Conservation (phyloP, 2,113 vertebrate species). For the Ammodytes dubius region DNA sequence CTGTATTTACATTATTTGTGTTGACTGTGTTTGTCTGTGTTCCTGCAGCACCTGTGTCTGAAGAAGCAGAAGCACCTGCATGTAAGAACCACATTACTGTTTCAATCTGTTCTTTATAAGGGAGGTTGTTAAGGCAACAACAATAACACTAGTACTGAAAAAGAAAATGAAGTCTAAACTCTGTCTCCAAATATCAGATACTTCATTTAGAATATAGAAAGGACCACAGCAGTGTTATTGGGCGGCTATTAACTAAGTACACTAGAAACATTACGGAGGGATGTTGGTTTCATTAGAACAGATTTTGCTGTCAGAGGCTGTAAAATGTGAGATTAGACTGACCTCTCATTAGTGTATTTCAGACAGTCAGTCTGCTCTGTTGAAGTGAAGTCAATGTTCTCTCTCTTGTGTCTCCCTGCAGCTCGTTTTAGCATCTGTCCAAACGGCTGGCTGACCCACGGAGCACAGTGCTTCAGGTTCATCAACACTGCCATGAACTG, state of each 20-base stretch:
- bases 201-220: neutral
- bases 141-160: neutral
- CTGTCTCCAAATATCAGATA: neutral
- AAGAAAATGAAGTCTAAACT: neutral
- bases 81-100: neutral
- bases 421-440: slow-evolving; percentile 24
- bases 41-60: neutral
- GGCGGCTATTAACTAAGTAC: neutral
- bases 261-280: neutral
- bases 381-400: neutral
- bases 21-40: neutral
- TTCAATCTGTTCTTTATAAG: neutral
- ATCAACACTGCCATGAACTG: neutral
- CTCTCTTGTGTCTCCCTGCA: neutral
- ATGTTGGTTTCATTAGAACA: neutral
- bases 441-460: neutral
- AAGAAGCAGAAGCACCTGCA: neutral
- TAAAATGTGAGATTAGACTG: neutral
- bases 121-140: neutral
- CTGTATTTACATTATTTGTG: neutral
- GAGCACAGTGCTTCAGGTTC: slow-evolving; percentile 8
- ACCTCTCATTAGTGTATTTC: neutral
- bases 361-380: neutral
- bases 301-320: neutral
- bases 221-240: neutral